Evolutionary conservation across 2,888 invertebrate genomes (phyloP).

Genomic region (Cephus rjabovi): DNA sequence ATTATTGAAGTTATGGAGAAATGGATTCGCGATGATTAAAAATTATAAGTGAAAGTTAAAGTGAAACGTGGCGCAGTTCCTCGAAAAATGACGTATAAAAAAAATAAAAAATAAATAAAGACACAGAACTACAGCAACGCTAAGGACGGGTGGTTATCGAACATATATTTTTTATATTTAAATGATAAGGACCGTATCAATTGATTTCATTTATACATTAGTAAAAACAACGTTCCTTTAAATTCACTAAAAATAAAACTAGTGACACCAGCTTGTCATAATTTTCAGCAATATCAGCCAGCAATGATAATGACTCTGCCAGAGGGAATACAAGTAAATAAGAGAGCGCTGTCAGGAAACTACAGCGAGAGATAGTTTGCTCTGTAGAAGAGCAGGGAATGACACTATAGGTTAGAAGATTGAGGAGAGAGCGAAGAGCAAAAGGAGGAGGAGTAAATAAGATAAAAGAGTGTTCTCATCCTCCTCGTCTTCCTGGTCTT

Average conservation of each 20-base stretch:
- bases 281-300: neutral
- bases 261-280: neutral
- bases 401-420: neutral
- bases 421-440: neutral
- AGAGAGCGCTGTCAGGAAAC: neutral
- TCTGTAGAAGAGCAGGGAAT: neutral
- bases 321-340: neutral
- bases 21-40: neutral
- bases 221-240: neutral
- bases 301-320: neutral
- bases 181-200: too few relatives aligned
- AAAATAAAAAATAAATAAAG: too few relatives aligned
- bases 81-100: too few relatives aligned
- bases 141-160: too few relatives aligned
- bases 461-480: neutral
- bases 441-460: neutral
- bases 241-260: neutral
- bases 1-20: neutral
- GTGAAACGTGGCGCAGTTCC: too few relatives aligned
- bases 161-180: too few relatives aligned
- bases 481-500: neutral
- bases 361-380: neutral
- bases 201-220: too few relatives aligned
- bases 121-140: too few relatives aligned
- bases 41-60: neutral